phyloP scores from a whole-genome alignment of 2,888 invertebrate genomes.

The Glyphotaelius pellucidus region DNA sequence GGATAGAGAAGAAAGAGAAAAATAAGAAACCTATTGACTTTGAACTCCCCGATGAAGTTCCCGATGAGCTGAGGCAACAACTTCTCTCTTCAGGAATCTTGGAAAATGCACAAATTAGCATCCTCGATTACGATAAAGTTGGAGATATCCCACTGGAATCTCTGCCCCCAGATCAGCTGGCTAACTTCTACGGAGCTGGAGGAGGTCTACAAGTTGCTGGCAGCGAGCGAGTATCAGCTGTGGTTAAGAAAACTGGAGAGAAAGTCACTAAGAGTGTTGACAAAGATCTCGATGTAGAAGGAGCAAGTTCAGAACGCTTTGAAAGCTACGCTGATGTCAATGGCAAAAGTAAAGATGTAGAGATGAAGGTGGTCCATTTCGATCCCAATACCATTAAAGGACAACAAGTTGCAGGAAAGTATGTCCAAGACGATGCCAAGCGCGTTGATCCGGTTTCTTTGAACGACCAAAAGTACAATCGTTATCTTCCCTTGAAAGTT shows the following conservation, averaged over 20 bases:
- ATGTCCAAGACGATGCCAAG: conserved; percentile 84
- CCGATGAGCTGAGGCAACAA: conserved; percentile 90
- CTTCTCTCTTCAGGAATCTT: conserved; percentile 90
- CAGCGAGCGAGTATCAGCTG: conserved; percentile 83
- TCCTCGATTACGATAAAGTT: conserved; percentile 92
- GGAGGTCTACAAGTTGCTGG: conserved; percentile 85
- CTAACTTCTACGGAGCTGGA: conserved; percentile 91
- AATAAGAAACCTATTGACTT: conserved; percentile 78
- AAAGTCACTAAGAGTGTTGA: conserved; percentile 74
- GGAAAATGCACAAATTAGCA: conserved; percentile 91
- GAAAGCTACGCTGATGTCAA: conserved; percentile 70
- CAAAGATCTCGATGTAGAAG: conserved; percentile 74
- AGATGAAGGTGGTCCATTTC: conserved; percentile 91
- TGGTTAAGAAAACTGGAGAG: conserved; percentile 81
- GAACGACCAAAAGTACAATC: conserved; percentile 86
- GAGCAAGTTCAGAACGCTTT: conserved; percentile 77
- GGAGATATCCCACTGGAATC: conserved; percentile 91
- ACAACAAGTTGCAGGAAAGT: conserved; percentile 83
- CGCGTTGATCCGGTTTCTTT: conserved; percentile 86
- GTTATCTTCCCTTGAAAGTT: conserved; percentile 90
- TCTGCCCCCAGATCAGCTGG: conserved; percentile 89
- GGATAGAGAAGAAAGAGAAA: conserved; percentile 75
- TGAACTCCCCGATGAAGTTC: conserved; percentile 90
- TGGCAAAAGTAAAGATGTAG: conserved; percentile 80
- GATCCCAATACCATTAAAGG: conserved; percentile 86